A percentile compares a stretch with the other conserved stretches of the same genome.
phyloP scores from a whole-genome alignment of 1,140 invertebrate species.

The Ceratoteleas bidentatus region DNA sequence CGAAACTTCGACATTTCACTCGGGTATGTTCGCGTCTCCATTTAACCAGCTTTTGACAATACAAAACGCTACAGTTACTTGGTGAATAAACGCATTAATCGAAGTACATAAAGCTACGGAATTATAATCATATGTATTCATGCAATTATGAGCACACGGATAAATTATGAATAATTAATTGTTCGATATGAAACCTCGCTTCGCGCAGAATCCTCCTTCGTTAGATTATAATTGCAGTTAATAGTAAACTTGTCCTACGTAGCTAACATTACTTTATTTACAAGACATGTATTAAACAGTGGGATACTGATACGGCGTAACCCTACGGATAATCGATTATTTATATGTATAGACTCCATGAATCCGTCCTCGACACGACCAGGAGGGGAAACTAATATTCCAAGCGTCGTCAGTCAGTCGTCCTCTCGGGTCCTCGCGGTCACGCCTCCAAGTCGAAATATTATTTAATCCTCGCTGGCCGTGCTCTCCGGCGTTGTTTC shows the following conservation, averaged over 20 bases:
- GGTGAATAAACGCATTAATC: conserved; percentile 35
- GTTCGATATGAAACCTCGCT: conserved; percentile 71
- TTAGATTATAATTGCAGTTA: conserved; percentile 31
- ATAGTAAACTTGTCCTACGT: conserved; percentile 59
- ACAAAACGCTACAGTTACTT: conserved; percentile 21
- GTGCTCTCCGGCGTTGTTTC: conserved; percentile 62
- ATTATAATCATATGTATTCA: conserved; percentile 58
- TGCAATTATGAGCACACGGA: conserved; percentile 60
- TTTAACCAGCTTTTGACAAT: not conserved
- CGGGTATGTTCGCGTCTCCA: too few species aligned
- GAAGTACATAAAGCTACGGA: conserved; percentile 46
- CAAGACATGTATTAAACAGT: conserved; percentile 73
- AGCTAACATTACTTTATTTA: conserved; percentile 74
- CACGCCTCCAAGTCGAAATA: conserved; percentile 69
- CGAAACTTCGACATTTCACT: not conserved
- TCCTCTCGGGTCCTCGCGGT: conserved; percentile 40
- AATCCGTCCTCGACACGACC: conserved; percentile 69
- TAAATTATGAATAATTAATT: conserved; percentile 59
- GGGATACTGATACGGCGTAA: conserved; percentile 70
- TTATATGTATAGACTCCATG: conserved; percentile 63
- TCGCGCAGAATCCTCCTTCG: conserved; percentile 67
- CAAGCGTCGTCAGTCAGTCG: conserved; percentile 30
- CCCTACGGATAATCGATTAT: conserved; percentile 63
- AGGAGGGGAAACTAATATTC: conserved; percentile 81
- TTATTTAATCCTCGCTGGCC: conserved; percentile 81